Evolutionary conservation across 2,113 vertebrate genomes (phyloP).

Genomic region (Hippocampus comes): DNA sequence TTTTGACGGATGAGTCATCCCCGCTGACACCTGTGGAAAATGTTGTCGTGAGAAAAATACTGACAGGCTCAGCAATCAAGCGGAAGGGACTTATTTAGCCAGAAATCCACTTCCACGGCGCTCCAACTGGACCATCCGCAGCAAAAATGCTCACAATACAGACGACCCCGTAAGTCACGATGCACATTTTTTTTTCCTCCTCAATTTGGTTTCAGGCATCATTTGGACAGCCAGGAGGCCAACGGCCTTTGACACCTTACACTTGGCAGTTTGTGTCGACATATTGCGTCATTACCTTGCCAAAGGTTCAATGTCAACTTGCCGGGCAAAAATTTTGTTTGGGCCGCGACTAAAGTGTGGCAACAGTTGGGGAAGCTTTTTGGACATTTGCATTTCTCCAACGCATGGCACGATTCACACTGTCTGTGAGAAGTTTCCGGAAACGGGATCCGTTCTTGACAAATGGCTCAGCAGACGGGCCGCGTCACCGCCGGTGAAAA

Average conservation of each 20-base stretch:
- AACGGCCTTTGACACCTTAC: background rate
- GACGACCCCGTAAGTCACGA: background rate
- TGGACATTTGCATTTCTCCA: too few species aligned
- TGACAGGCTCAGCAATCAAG: slow-evolving; percentile 19
- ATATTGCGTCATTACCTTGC: background rate
- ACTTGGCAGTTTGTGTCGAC: background rate
- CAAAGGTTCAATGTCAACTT: background rate
- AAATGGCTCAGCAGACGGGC: too few species aligned
- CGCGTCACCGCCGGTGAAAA: too few species aligned
- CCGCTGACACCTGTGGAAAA: slow-evolving; percentile 17
- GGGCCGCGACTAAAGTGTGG: too few species aligned
- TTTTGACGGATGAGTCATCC: slow-evolving; percentile 34
- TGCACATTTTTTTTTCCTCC: background rate
- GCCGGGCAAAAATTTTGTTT: too few species aligned
- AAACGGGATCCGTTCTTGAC: too few species aligned
- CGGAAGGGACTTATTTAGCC: slow-evolving; percentile 11
- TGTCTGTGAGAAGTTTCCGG: too few species aligned
- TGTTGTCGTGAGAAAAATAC: slow-evolving; percentile 36
- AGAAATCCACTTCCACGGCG: background rate
- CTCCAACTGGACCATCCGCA: background rate
- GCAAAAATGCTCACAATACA: background rate
- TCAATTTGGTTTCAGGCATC: background rate
- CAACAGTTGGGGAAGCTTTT: too few species aligned
- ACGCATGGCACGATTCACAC: too few species aligned
- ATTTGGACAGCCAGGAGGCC: background rate